phyloP scores from a whole-genome alignment of 2,888 invertebrate species.

The Pollenia amentaria region DNA sequence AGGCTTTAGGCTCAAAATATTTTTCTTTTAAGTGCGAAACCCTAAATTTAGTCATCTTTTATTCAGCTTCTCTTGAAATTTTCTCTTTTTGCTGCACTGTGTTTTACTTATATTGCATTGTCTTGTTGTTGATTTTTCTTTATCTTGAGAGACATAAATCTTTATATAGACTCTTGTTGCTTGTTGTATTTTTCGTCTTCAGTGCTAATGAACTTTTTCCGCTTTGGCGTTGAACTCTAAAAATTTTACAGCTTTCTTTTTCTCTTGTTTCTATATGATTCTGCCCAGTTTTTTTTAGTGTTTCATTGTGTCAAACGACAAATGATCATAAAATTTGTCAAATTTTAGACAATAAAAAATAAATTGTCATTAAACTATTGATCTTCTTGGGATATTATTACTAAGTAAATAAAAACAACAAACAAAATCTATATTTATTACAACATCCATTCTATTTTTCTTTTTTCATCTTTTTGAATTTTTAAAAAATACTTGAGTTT shows the following conservation, averaged over 20 bases:
- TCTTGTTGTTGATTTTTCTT: conserved; percentile 33
- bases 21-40: not conserved
- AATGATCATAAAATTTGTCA: conserved; percentile 62
- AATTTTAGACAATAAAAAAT: conserved; percentile 20
- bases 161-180: conserved; percentile 51
- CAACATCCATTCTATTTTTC: not conserved
- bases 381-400: conserved; percentile 54
- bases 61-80: not conserved
- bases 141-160: conserved; percentile 59
- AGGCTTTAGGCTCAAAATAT: too few species aligned
- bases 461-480: not conserved
- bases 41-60: not conserved
- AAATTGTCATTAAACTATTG: conserved; percentile 62
- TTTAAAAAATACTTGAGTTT: too few species aligned
- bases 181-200: conserved; percentile 16
- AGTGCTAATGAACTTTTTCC: conserved; percentile 70
- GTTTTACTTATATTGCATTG: conserved; percentile 28
- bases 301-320: conserved; percentile 16
- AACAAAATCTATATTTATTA: not conserved
- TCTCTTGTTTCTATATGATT: conserved; percentile 5
- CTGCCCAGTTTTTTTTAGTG: not conserved
- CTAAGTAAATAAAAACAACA: not conserved
- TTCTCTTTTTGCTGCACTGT: conserved; percentile 5
- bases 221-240: conserved; percentile 50
- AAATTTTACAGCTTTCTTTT: conserved; percentile 25